A percentile compares a stretch with the other conserved stretches of the same genome.
Evolutionary conservation across 2,113 vertebrate species (phyloP).

Genomic region (Mungos mungo): DNA sequence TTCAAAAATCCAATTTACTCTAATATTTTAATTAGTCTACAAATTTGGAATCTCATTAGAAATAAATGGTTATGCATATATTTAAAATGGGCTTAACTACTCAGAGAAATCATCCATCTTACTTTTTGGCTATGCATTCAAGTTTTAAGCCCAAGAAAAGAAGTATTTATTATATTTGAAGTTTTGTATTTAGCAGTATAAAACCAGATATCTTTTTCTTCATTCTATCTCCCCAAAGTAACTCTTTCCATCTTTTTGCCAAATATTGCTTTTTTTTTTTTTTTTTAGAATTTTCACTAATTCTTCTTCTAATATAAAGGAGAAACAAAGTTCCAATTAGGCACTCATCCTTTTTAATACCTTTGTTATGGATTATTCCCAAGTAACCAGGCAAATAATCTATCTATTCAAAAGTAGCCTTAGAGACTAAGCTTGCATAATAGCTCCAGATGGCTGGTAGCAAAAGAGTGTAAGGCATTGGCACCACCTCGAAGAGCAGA

Average conservation of each 20-base stretch:
- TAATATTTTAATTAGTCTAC: slow-evolving; percentile 54
- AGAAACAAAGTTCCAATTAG: not conserved
- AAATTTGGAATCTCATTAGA: slow-evolving; percentile 61
- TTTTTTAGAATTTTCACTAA: not conserved
- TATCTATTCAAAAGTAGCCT: not conserved
- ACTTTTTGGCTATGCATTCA: not conserved
- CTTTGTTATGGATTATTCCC: not conserved
- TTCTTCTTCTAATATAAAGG: not conserved
- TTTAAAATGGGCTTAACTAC: slow-evolving; percentile 34
- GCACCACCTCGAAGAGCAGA: not conserved
- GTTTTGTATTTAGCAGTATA: not conserved
- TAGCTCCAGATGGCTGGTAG: not conserved
- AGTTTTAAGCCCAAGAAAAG: not conserved
- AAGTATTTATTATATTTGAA: not conserved
- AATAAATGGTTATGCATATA: slow-evolving; percentile 53
- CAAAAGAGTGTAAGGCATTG: not conserved
- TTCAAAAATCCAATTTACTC: slow-evolving; percentile 50
- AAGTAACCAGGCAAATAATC: not conserved
- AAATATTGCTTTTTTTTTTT: not conserved
- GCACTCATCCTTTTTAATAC: not conserved
- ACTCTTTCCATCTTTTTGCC: not conserved
- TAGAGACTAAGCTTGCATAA: not conserved
- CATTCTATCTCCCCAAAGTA: not conserved
- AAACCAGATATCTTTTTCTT: not conserved
- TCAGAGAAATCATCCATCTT: not conserved